Base-by-base conservation (phyloP, 2,797 vertebrate genomes). In the Sandelia bainsii region DNA sequence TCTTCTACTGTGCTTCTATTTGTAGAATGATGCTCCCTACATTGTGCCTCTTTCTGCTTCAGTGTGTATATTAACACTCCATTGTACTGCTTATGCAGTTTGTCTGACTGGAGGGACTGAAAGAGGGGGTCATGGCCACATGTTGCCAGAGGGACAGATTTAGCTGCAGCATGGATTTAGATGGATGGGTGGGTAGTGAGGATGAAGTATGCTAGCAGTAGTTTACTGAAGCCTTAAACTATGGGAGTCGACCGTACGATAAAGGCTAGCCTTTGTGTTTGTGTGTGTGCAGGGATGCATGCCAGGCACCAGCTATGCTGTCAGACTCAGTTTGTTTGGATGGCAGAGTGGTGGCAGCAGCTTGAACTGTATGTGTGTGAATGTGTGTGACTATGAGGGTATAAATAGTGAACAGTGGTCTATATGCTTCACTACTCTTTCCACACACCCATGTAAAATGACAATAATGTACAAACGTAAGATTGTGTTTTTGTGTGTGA, bases 311-410 rank as follows among this genome's bases (percentile, higher is more conserved):
- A 66, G 87, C 80, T 72, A 75, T 53, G 74, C 89, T 91, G 88
- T 92, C 91, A 87, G 75, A 80, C 20, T 81, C 37, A 64, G 82
- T 91, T 91, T 88, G 79, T 75, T 71, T 82, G 82, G 87, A 82
- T 79, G 81, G 84, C 75, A 84, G 68, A 83, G 69, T 71, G 77
- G 81, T 87, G 87, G 80, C 81, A 84, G 80, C 79, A 82, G 69
- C 78, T 75, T 75, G 61, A 32, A 40, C 51, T 6, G 27, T 29
- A 6, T 29, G 49, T 63, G 19, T 72, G 62, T 72, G 58, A 39
- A 66, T 57, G 67, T 58, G 54, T 53, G 76, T 68, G 54, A 58
- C 62, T 60, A 23, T 60, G 29, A 65, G 74, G 73, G 76, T 76
- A 84, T 75, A 80, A 79, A 84, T 61, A 77, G 77, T 4, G 62